Evolutionary conservation across 1,140 invertebrate genomes (phyloP).

Genomic region (Drosophila ficusphila): DNA sequence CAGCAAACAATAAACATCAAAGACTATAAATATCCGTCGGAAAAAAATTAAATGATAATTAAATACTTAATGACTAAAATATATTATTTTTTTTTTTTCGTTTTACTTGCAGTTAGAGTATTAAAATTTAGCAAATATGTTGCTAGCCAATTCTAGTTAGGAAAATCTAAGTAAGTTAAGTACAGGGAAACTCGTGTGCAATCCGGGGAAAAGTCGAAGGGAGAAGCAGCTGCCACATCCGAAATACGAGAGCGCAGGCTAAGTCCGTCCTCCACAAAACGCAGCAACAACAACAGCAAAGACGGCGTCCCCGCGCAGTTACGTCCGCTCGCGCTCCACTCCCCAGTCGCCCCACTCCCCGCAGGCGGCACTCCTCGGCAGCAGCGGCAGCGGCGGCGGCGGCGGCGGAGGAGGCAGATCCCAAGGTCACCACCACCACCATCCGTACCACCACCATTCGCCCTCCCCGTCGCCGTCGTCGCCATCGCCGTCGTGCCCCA

Average conservation of each 20-base stretch:
- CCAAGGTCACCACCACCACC: slow-evolving; percentile 12
- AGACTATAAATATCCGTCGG: too few relatives aligned
- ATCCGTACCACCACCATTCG: slow-evolving; percentile 20
- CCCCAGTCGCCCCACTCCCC: slow-evolving; percentile 75
- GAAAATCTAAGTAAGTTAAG: slow-evolving; percentile 12
- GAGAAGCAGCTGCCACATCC: not conserved
- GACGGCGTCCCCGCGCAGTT: slow-evolving; percentile 72
- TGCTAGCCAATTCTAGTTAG: slow-evolving; percentile 67
- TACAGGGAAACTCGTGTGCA: not conserved
- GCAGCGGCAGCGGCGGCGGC: slow-evolving; percentile 18
- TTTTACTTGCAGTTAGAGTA: slow-evolving; percentile 59
- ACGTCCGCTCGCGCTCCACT: slow-evolving; percentile 70
- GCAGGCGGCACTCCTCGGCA: slow-evolving; percentile 48
- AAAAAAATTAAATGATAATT: too few relatives aligned
- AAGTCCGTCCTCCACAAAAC: not conserved
- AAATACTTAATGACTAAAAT: not conserved
- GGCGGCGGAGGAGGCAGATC: slow-evolving; percentile 22
- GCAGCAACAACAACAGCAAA: slow-evolving; percentile 42
- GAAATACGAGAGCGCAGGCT: not conserved
- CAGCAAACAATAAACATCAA: too few relatives aligned
- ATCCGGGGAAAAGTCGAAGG: slow-evolving; percentile 7
- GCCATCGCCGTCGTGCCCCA: slow-evolving; percentile 55
- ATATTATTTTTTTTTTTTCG: not conserved
- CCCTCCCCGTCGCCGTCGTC: slow-evolving; percentile 31
- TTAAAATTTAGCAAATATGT: slow-evolving; percentile 53